Evolutionary conservation across 1,140 invertebrate species (phyloP).

Genomic region (Hyles euphorbiae): DNA sequence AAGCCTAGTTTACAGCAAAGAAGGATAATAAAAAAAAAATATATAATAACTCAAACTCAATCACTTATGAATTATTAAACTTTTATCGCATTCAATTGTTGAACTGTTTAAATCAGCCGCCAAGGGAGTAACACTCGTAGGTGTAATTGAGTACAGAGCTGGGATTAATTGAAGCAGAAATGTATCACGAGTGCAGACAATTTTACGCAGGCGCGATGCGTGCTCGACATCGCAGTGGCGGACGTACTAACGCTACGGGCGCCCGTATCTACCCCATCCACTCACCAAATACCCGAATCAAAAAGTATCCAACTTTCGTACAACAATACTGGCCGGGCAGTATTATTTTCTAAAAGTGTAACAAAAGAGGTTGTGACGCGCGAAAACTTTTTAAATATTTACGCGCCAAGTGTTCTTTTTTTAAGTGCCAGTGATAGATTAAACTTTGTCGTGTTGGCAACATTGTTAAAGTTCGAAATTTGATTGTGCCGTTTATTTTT

Average conservation of each 20-base stretch:
- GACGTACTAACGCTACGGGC: slow-evolving; percentile 38
- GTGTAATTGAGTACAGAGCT: slow-evolving; percentile 61
- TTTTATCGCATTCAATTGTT: slow-evolving; percentile 13
- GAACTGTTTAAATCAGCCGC: slow-evolving; percentile 24
- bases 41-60: too few relatives aligned
- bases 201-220: slow-evolving; percentile 58
- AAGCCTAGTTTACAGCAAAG: too few relatives aligned
- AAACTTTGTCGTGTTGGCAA: slow-evolving; percentile 16
- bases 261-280: slow-evolving; percentile 25
- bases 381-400: too few relatives aligned
- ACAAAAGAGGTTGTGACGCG: too few relatives aligned
- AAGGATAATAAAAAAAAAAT: too few relatives aligned
- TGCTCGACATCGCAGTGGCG: slow-evolving; percentile 48
- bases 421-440: slow-evolving; percentile 15
- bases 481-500: slow-evolving; percentile 12
- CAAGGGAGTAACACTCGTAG: slow-evolving; percentile 30
- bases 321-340: too few relatives aligned
- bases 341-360: too few relatives aligned
- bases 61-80: not conserved
- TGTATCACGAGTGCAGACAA: slow-evolving; percentile 65
- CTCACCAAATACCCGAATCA: not conserved
- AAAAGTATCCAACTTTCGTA: too few relatives aligned
- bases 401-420: not conserved
- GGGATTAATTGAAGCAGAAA: slow-evolving; percentile 68
- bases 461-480: slow-evolving; percentile 16